phyloP scores from a whole-genome alignment of 1,140 invertebrate species.

The Tetramorium alpestre region DNA sequence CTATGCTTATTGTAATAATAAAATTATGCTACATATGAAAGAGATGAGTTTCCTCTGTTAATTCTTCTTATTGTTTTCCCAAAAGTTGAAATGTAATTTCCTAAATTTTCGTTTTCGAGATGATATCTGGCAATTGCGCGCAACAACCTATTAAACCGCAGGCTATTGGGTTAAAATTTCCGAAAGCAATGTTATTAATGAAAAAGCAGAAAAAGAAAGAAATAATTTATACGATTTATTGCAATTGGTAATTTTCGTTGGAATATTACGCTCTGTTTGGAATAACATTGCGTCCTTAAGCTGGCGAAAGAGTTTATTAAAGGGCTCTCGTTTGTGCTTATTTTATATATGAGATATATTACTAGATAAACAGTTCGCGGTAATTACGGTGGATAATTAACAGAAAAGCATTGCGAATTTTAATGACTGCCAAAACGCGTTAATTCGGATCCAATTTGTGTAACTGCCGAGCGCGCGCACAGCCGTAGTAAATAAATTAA shows the following conservation, averaged over 20 bases:
- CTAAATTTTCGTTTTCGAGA: background rate
- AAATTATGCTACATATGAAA: constrained; percentile 14
- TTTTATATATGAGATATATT: background rate
- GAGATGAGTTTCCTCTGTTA: background rate
- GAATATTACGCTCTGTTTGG: background rate
- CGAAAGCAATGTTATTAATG: background rate
- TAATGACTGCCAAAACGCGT: constrained; percentile 33
- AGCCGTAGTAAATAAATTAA: constrained; percentile 8
- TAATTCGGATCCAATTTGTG: constrained; percentile 46
- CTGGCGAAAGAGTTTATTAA: constrained; percentile 8
- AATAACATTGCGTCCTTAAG: background rate
- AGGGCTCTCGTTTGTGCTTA: background rate
- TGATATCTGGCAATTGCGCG: background rate
- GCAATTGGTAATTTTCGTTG: background rate
- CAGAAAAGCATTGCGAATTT: constrained; percentile 39
- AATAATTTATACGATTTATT: constrained; percentile 3
- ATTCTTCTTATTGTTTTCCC: background rate
- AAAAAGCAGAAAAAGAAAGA: background rate
- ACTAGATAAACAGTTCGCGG: background rate
- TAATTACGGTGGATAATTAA: constrained; percentile 31
- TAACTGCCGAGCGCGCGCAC: constrained; percentile 16
- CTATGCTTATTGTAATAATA: constrained; percentile 41
- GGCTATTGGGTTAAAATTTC: constrained; percentile 13
- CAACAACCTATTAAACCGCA: background rate
- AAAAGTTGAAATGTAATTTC: background rate